These are phyloP conservation scores for Menidia beryllina DNA, from an alignment of 2,113 vertebrate genomes.

Conservation along the genomic window DNA sequence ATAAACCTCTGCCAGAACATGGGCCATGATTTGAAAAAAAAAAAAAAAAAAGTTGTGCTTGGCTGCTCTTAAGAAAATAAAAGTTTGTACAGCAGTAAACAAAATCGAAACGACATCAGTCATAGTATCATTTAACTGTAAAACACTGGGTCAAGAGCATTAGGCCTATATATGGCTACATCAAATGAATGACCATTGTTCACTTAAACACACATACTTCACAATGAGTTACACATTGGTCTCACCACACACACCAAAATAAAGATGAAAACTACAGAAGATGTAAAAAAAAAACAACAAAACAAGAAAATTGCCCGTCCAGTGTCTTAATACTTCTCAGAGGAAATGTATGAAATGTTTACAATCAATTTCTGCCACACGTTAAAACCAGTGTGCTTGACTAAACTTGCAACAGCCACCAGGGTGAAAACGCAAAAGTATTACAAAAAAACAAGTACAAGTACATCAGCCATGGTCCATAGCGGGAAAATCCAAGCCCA, in stretches of 20 bases:
- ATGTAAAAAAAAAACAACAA: too few species aligned
- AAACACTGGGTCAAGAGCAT: conserved; percentile 70
- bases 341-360: conserved; percentile 75
- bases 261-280: conserved; percentile 61
- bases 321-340: conserved; percentile 78
- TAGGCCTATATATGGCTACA: conserved; percentile 69
- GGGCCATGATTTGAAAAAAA: conserved; percentile 37
- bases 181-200: conserved; percentile 58
- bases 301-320: conserved; percentile 52
- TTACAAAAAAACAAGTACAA: conserved; percentile 43
- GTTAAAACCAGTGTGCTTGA: conserved; percentile 61
- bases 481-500: conserved; percentile 58
- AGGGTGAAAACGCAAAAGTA: conserved; percentile 25
- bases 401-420: conserved; percentile 33
- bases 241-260: conserved; percentile 37
- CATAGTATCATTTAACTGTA: conserved; percentile 46
- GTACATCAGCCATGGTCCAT: conserved; percentile 48
- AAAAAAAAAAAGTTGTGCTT: conserved; percentile 39
- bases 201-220: conserved; percentile 57
- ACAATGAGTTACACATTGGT: conserved; percentile 44
- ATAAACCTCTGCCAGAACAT: conserved; percentile 62
- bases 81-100: conserved; percentile 37
- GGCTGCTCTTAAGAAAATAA: conserved; percentile 36
- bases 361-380: conserved; percentile 75
- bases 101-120: conserved; percentile 62